Conservation (phyloP, 2,797 vertebrate species). For the Sitta carolinensis region DNA sequence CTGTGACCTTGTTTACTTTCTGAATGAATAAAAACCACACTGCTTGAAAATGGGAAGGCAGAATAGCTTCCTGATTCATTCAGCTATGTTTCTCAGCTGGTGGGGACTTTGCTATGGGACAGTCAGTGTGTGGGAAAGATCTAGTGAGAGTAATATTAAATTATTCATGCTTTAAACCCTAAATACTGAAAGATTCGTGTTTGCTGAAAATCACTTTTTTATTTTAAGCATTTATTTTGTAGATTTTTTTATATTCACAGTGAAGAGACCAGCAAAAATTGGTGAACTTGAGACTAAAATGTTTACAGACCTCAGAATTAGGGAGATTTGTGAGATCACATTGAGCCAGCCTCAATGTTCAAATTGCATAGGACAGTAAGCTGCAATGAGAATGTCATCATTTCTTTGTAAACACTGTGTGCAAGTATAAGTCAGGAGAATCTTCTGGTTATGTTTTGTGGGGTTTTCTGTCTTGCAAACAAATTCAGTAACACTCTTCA, state of each 20-base stretch:
- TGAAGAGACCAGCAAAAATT: background rate
- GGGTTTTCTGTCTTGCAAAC: background rate
- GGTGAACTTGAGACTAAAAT: background rate
- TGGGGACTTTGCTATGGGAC: background rate
- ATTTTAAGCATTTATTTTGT: background rate
- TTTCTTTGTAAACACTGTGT: background rate
- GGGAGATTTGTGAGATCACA: background rate
- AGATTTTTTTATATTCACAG: background rate
- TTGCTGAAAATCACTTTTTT: background rate
- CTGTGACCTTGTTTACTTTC: conserved; percentile 38
- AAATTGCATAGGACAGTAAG: background rate
- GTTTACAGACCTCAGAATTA: background rate
- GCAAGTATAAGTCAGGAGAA: background rate
- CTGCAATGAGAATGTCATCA: background rate
- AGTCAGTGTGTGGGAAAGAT: background rate
- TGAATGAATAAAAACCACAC: conserved; percentile 5
- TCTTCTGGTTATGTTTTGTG: background rate
- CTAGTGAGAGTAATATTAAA: background rate
- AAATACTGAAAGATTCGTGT: background rate
- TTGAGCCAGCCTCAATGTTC: background rate
- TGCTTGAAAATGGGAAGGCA: background rate
- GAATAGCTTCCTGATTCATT: conserved; percentile 15
- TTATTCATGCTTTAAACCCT: background rate
- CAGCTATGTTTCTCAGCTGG: background rate
- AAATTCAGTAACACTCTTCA: background rate